A percentile compares a stretch with the other conserved stretches of the same genome.
Evolutionary conservation across 1,140 invertebrate genomes (phyloP).

Genomic region (Probaryconus sp.): DNA sequence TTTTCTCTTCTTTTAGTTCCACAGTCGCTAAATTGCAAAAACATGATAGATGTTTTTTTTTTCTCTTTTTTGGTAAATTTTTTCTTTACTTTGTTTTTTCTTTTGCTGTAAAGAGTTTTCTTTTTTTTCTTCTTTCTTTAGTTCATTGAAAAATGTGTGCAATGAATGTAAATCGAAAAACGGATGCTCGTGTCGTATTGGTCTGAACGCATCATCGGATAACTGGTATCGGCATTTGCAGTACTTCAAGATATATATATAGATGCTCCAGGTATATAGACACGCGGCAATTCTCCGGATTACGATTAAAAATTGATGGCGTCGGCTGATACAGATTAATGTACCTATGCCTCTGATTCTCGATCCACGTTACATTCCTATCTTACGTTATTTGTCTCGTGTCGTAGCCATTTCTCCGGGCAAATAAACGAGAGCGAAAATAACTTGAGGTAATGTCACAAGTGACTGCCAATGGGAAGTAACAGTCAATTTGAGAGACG

Average conservation of each 20-base stretch:
- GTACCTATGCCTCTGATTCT: conserved; percentile 53
- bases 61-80: no score
- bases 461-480: no score
- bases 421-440: conserved; percentile 38
- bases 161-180: conserved; percentile 4
- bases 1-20: conserved; percentile 9
- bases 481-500: no score
- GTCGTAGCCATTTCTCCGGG: conserved; percentile 37
- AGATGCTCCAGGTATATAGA: conserved; percentile 47
- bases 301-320: conserved; percentile 73
- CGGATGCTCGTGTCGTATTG: conserved; percentile 14
- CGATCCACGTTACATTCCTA: conserved; percentile 41
- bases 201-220: conserved; percentile 12
- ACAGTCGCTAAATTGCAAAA: no score
- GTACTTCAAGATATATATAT: conserved; percentile 37
- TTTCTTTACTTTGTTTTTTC: no score
- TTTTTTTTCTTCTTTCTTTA: no score
- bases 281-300: conserved; percentile 67
- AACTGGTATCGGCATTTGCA: conserved; percentile 43
- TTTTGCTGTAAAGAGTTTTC: not conserved
- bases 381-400: conserved; percentile 66
- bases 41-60: no score
- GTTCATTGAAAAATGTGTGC: not conserved
- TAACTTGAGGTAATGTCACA: no score
- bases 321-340: conserved; percentile 73